Evolutionary conservation across 2,888 invertebrate species (phyloP).

Genomic region (Cyaniris semiargus): DNA sequence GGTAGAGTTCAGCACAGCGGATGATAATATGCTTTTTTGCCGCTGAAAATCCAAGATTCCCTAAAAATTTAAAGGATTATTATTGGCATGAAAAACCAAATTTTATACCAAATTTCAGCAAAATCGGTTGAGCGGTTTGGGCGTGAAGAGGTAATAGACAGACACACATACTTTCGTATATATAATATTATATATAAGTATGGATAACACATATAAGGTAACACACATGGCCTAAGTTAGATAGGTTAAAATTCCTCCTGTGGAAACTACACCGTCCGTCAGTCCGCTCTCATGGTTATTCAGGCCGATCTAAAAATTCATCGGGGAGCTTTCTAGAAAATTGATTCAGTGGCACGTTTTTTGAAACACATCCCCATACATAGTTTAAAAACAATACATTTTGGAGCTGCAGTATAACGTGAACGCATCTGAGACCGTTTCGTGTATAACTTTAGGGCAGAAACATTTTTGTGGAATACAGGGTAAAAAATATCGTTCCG

Average conservation of each 20-base stretch:
- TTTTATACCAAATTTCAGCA: too few species aligned
- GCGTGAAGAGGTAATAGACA: too few species aligned
- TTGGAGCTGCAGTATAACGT: not conserved
- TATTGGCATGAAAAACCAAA: too few species aligned
- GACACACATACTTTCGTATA: too few species aligned
- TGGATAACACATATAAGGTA: not conserved
- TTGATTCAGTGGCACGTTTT: slow-evolving; percentile 36
- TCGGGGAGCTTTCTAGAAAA: slow-evolving; percentile 38
- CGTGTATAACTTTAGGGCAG: not conserved
- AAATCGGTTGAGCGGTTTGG: too few species aligned
- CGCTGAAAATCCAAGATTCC: too few species aligned
- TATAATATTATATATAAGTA: not conserved
- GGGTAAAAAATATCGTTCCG: not conserved
- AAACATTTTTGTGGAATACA: not conserved
- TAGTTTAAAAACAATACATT: slow-evolving; percentile 27
- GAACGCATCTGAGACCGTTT: not conserved
- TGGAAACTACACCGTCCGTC: slow-evolving; percentile 8
- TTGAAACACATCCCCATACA: slow-evolving; percentile 28
- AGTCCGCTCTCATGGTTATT: slow-evolving; percentile 34
- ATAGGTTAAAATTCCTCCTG: not conserved
- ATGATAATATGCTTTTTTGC: too few species aligned
- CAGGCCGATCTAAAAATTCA: slow-evolving; percentile 35
- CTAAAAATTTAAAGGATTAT: too few species aligned
- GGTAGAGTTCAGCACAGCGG: too few species aligned
- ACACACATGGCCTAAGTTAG: not conserved